These are phyloP conservation scores for Euura lappo DNA, from an alignment of 1,140 invertebrate genomes.

Conservation along the genomic window DNA sequence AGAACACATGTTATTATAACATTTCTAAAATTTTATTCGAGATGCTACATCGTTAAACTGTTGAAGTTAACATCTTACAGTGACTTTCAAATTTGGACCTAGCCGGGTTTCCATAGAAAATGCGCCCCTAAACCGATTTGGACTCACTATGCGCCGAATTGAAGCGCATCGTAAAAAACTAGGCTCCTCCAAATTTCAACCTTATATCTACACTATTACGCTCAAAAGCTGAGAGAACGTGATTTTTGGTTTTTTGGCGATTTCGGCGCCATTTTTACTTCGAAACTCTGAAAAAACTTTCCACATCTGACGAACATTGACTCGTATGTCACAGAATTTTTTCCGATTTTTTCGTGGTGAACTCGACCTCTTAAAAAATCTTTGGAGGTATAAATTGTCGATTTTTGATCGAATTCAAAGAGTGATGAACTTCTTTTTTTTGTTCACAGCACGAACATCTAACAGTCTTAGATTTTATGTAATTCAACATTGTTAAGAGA, in stretches of 20 bases:
- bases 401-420: not conserved
- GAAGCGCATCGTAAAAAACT: too few relatives aligned
- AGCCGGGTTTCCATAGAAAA: too few relatives aligned
- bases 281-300: not conserved
- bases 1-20: too few relatives aligned
- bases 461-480: not conserved
- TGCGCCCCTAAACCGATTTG: too few relatives aligned
- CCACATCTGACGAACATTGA: not conserved
- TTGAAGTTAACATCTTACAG: too few relatives aligned
- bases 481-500: not conserved
- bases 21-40: too few relatives aligned
- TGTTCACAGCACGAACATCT: not conserved
- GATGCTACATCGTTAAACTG: too few relatives aligned
- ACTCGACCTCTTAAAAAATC: not conserved
- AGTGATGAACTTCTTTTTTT: not conserved
- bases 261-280: not conserved
- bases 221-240: not conserved
- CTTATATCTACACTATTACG: not conserved
- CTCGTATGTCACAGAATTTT: too few relatives aligned
- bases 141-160: too few relatives aligned
- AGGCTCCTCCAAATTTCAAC: too few relatives aligned
- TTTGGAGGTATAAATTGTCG: not conserved
- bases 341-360: not conserved
- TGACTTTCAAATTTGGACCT: too few relatives aligned
- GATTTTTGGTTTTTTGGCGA: not conserved